These are phyloP conservation scores for Phortica magna DNA, from an alignment of 2,888 invertebrate species.

Conservation along the genomic window DNA sequence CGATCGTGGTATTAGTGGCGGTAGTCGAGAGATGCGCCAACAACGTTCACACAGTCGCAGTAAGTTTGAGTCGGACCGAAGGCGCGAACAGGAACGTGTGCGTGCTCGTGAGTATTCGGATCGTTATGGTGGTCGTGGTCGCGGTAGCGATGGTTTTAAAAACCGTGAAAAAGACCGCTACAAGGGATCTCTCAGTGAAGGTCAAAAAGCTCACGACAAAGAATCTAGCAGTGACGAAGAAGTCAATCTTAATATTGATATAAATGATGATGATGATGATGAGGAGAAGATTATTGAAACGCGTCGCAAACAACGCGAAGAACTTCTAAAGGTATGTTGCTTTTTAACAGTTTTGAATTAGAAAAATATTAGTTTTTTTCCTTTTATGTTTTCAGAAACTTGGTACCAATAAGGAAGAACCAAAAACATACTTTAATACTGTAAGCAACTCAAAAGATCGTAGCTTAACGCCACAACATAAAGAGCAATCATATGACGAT, in stretches of 20 bases:
- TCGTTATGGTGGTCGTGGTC: slow-evolving; percentile 68
- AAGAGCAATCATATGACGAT: slow-evolving; percentile 56
- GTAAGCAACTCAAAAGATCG: slow-evolving; percentile 1
- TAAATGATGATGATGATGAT: slow-evolving; percentile 93
- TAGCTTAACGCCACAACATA: slow-evolving; percentile 47
- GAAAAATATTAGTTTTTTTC: not conserved
- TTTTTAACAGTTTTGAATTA: slow-evolving; percentile 1
- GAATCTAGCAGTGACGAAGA: slow-evolving; percentile 82
- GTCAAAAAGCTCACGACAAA: slow-evolving; percentile 84
- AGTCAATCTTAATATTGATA: slow-evolving; percentile 86
- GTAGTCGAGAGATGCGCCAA: slow-evolving; percentile 71
- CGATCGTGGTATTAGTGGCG: slow-evolving; percentile 49
- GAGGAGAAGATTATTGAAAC: slow-evolving; percentile 95
- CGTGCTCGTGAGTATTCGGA: slow-evolving; percentile 76
- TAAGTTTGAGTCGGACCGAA: slow-evolving; percentile 76
- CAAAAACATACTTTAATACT: not conserved
- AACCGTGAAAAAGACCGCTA: slow-evolving; percentile 80
- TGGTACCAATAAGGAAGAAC: slow-evolving; percentile 48
- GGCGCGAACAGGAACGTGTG: slow-evolving; percentile 74
- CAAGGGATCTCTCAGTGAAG: slow-evolving; percentile 88
- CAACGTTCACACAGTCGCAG: slow-evolving; percentile 76
- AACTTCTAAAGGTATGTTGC: slow-evolving; percentile 86
- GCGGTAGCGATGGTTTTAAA: slow-evolving; percentile 76
- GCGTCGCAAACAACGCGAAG: slow-evolving; percentile 91
- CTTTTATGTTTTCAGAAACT: slow-evolving; percentile 58